Percentiles rank a stretch among this genome's conserved stretches.
Conservation (phyloP, 2,888 invertebrate genomes). For the Julus scanicus region DNA sequence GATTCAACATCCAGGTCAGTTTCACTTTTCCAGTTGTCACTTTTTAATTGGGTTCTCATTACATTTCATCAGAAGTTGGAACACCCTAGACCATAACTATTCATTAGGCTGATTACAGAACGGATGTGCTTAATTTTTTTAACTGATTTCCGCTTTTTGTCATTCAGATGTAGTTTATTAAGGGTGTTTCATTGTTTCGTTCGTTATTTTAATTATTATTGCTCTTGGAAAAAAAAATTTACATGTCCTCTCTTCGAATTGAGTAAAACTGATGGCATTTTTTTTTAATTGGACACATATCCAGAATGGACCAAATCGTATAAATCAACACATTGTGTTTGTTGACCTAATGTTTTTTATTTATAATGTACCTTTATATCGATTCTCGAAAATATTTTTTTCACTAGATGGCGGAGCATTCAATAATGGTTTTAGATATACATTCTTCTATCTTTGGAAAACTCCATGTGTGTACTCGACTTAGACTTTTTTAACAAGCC, state of each 20-base stretch:
- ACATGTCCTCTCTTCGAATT: not conserved
- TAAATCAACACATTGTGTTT: not conserved
- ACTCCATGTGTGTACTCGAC: not conserved
- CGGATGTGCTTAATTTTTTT: slow-evolving; percentile 21
- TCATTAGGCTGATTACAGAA: slow-evolving; percentile 19
- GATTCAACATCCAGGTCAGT: slow-evolving; percentile 1
- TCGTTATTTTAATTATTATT: not conserved
- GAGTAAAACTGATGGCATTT: not conserved
- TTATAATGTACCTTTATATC: not conserved
- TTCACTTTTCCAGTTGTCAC: not conserved
- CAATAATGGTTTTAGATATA: no score
- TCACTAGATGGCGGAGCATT: no score
- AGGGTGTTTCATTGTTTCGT: not conserved
- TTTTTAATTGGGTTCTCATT: slow-evolving; percentile 37
- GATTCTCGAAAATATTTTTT: not conserved
- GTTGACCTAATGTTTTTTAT: not conserved
- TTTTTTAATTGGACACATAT: slow-evolving; percentile 11
- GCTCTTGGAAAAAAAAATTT: not conserved
- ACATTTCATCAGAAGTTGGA: slow-evolving; percentile 4
- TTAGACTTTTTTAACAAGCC: slow-evolving; percentile 25
- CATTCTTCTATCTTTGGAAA: not conserved
- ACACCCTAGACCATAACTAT: slow-evolving; percentile 34
- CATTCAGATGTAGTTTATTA: slow-evolving; percentile 17
- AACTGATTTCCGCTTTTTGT: slow-evolving; percentile 41
- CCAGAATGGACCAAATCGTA: not conserved